Base-by-base conservation (phyloP, 2,797 vertebrate species). In the Falco novaeseelandiae region DNA sequence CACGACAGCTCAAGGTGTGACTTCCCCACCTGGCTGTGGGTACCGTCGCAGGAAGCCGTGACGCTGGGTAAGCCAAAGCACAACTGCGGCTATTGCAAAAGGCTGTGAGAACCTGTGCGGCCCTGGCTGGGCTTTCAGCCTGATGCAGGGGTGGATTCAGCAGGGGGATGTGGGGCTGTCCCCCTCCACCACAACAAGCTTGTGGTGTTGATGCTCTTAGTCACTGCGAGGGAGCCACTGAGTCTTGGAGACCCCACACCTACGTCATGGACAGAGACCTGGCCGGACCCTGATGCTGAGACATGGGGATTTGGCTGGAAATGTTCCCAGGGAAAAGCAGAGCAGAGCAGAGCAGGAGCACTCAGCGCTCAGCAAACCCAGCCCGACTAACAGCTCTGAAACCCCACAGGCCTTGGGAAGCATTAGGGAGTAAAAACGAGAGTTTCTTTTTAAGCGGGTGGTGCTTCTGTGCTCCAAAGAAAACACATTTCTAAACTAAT, bases 401-500 rank as follows among this genome's bases (percentile, higher is more conserved):
- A 48, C 8, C n/a, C n/a, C 52, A 71, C 40, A 42, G 59, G n/a
- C 18, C 25, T 78, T 63, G 54, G 54, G 66, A 77, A 87, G 49
- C 57, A 57, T 4, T 1, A 0, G 14, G 62, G 42, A 55, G 4
- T 22, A 52, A 81, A 76, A 77, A 18, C 2, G 3, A 44, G 72
- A 58, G 29, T 91, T 93, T 82, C 83, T 73, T 74, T 90, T 96
- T 80, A 93, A 95, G 90, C 0, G 0, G 59, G 79, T 48, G 62
- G 30, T 69, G 44, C 21, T 77, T 48, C 65, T 46, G 70, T 40
- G 30, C 81, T 92, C 90, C 93, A 93, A 94, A 90, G 89, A 94
- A 91, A 95, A 89, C 71, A 95, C 58, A 27, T 92, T 93, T 96
- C 65, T 95, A 51, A 90, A 44, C 85, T 89, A 94, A 94, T 91